These are phyloP conservation scores for Tiphia femorata DNA, from an alignment of 2,888 invertebrate species.

Conservation along the genomic window DNA sequence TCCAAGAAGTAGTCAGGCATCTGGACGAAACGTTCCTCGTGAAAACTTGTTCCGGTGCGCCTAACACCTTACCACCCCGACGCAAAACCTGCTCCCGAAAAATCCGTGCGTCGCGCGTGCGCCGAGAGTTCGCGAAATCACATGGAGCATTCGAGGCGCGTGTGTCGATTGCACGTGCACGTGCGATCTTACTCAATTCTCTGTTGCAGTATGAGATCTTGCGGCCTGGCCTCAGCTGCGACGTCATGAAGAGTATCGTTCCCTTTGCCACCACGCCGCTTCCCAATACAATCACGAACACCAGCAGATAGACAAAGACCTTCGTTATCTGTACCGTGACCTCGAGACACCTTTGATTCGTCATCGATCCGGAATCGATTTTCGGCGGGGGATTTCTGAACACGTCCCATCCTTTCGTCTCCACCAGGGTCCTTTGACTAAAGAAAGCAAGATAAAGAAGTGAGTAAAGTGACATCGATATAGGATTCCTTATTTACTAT, in stretches of 20 bases:
- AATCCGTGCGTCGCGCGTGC: not conserved
- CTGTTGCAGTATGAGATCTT: constrained; percentile 86
- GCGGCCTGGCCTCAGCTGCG: constrained; percentile 84
- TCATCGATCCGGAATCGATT: constrained; percentile 90
- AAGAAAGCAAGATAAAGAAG: constrained; percentile 23
- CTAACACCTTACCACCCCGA: too few relatives aligned
- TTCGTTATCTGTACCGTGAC: constrained; percentile 87
- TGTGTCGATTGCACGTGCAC: not conserved
- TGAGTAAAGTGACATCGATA: too few relatives aligned
- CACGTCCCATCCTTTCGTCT: constrained; percentile 97
- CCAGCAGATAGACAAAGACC: constrained; percentile 86
- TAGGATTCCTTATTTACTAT: too few relatives aligned
- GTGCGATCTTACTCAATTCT: constrained; percentile 77
- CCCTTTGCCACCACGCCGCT: constrained; percentile 91
- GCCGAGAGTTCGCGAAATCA: not conserved
- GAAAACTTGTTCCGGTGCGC: too few relatives aligned
- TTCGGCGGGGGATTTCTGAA: constrained; percentile 93
- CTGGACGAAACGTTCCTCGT: too few relatives aligned
- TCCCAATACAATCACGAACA: constrained; percentile 86
- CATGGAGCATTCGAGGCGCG: too few relatives aligned
- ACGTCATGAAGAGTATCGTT: constrained; percentile 91
- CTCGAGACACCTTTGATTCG: constrained; percentile 88
- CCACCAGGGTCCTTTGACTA: constrained; percentile 86
- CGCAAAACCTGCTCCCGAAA: too few relatives aligned
- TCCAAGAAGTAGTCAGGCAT: too few relatives aligned